phyloP scores from a whole-genome alignment of 2,888 invertebrate species.

The Tachina grossa region DNA sequence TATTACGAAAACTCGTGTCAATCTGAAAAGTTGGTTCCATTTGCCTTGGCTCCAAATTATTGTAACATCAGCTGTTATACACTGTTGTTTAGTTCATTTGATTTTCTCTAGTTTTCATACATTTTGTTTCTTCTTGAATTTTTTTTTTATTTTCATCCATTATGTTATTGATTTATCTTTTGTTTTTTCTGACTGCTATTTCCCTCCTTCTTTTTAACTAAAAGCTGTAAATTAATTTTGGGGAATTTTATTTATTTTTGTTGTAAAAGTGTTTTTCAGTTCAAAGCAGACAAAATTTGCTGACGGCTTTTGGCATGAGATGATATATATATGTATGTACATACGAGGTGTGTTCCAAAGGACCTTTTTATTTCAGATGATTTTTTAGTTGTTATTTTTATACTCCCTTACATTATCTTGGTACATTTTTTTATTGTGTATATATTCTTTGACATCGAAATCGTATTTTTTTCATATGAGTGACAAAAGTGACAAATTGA shows the following conservation, averaged over 20 bases:
- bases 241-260: slow-evolving; percentile 11
- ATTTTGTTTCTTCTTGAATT: slow-evolving; percentile 40
- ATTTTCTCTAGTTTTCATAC: slow-evolving; percentile 41
- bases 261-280: slow-evolving; percentile 42
- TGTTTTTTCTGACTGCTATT: slow-evolving; percentile 19
- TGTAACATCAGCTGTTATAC: neutral
- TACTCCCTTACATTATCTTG: too few relatives aligned
- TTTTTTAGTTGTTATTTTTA: too few relatives aligned
- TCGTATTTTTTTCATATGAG: too few relatives aligned
- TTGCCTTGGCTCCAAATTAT: neutral
- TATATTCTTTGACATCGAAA: too few relatives aligned
- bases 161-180: slow-evolving; percentile 53
- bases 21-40: too few relatives aligned
- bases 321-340: too few relatives aligned
- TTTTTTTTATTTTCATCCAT: slow-evolving; percentile 13
- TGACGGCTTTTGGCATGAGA: slow-evolving; percentile 40
- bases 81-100: slow-evolving; percentile 36
- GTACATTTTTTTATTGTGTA: too few relatives aligned
- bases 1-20: too few relatives aligned
- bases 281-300: slow-evolving; percentile 52
- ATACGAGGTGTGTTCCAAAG: too few relatives aligned
- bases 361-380: too few relatives aligned
- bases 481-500: too few relatives aligned
- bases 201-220: slow-evolving; percentile 5
- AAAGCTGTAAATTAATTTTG: slow-evolving; percentile 56